Conservation (phyloP, 1,140 invertebrate species). For the Physella acuta region DNA sequence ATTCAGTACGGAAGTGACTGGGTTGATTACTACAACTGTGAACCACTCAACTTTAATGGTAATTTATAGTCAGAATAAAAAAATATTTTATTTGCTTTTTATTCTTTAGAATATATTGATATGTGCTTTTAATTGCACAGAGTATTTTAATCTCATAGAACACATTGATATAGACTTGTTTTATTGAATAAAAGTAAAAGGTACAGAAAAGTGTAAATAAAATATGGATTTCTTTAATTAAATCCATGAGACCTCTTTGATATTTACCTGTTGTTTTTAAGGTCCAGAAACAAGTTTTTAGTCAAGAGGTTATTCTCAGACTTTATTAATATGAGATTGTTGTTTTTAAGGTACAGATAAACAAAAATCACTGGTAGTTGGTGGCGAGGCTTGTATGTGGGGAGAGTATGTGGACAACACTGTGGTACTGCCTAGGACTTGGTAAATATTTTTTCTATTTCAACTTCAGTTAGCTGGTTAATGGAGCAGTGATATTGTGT, state of each 20-base stretch:
- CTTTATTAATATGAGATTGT: too few species aligned
- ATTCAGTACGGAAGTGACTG: constrained; percentile 74
- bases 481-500: too few species aligned
- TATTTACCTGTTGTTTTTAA: too few species aligned
- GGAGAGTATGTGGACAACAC: constrained; percentile 78
- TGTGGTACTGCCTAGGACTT: constrained; percentile 59
- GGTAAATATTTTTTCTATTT: constrained; percentile 53
- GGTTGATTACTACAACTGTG: constrained; percentile 57
- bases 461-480: too few species aligned
- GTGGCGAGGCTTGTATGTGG: constrained; percentile 92
- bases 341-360: constrained; percentile 47
- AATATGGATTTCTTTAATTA: too few species aligned
- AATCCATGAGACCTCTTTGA: too few species aligned
- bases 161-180: not conserved
- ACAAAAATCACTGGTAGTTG: constrained; percentile 64
- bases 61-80: not conserved
- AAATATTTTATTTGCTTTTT: too few species aligned
- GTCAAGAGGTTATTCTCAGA: too few species aligned
- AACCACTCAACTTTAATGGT: constrained; percentile 69
- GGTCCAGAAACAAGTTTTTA: too few species aligned
- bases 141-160: not conserved
- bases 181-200: too few species aligned
- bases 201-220: too few species aligned
- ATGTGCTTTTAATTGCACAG: not conserved
- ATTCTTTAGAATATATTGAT: too few species aligned